A percentile compares a stretch with the other conserved stretches of the same genome.
These are phyloP conservation scores for Caiman crocodilus DNA, from an alignment of 2,797 vertebrate genomes.

Conservation along the genomic window DNA sequence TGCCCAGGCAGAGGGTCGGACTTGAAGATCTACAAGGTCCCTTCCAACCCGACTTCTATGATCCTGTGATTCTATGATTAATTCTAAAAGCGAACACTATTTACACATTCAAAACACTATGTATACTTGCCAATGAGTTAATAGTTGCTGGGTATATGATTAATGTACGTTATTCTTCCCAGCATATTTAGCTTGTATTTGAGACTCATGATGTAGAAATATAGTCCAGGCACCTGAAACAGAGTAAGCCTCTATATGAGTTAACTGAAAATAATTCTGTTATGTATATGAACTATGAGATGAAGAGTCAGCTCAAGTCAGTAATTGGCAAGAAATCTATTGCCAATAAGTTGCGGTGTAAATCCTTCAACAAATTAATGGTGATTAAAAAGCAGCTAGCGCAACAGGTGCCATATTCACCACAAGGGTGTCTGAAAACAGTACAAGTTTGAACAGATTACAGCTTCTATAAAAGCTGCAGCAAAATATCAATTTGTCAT, in stretches of 20 bases:
- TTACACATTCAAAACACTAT: not conserved
- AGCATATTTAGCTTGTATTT: not conserved
- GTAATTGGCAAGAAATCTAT: not conserved
- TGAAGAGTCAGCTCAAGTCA: not conserved
- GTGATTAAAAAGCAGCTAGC: constrained; percentile 3
- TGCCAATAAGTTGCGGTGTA: constrained; percentile 26
- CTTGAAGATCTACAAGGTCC: too few relatives aligned
- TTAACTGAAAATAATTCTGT: not conserved
- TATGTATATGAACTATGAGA: not conserved
- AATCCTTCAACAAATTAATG: constrained; percentile 14
- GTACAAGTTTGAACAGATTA: not conserved
- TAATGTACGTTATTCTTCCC: not conserved
- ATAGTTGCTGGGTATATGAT: not conserved
- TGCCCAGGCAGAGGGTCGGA: too few relatives aligned
- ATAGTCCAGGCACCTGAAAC: constrained; percentile 11
- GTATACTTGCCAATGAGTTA: not conserved
- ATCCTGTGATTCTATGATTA: not conserved
- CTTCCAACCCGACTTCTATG: too few relatives aligned
- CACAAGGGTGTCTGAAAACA: not conserved
- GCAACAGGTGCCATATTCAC: constrained; percentile 13
- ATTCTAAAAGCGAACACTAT: not conserved
- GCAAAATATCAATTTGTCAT: not conserved
- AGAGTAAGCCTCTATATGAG: not conserved
- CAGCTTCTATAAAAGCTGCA: not conserved
- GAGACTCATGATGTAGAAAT: not conserved